A percentile compares a stretch with the other conserved stretches of the same genome.
Conservation (phyloP, 2,888 invertebrate genomes). For the Eupithecia abbreviata region DNA sequence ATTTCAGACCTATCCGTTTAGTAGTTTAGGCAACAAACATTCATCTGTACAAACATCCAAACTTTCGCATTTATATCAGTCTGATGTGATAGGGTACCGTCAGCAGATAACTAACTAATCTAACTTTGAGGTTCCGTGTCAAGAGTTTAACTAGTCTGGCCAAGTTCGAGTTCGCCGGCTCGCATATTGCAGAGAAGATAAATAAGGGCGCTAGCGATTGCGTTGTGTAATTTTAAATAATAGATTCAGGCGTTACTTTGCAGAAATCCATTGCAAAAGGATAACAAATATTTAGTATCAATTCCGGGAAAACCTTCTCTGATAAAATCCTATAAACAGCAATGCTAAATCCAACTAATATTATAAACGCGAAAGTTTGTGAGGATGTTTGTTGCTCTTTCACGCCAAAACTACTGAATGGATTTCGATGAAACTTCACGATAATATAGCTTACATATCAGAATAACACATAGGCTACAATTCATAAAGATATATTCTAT, state of each 20-base stretch:
- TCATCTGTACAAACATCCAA: background rate
- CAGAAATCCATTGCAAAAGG: no score
- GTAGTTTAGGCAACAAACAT: background rate
- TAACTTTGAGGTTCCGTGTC: conserved; percentile 2
- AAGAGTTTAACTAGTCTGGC: background rate
- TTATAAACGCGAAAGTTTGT: no score
- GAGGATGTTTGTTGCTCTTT: no score
- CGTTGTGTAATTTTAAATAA: background rate
- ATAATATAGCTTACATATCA: no score
- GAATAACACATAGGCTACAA: no score
- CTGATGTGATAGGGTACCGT: background rate
- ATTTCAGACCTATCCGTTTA: background rate
- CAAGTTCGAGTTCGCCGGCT: background rate
- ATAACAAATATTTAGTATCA: background rate
- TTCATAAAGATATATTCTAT: no score
- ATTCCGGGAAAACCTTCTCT: background rate
- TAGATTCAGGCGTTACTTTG: background rate
- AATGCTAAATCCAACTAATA: no score
- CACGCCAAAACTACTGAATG: no score
- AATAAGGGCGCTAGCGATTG: background rate
- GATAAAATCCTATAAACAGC: no score
- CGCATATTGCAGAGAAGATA: background rate
- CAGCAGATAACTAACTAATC: background rate
- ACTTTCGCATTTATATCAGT: background rate
- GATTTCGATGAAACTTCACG: no score